Conservation (phyloP, 2,113 vertebrate species). For the Lampris megalopsis region DNA sequence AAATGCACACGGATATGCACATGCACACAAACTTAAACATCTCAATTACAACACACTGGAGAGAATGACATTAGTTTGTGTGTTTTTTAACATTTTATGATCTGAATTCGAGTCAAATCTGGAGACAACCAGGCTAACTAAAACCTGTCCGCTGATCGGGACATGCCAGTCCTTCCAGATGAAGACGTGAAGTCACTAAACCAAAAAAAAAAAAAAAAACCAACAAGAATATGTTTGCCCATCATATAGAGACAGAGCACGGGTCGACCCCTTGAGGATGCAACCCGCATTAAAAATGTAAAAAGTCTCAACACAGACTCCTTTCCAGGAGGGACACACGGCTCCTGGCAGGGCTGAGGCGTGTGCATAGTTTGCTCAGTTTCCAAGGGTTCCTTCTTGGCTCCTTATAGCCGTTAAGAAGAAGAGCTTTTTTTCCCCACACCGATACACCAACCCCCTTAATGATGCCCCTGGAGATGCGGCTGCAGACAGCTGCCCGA, state of each 20-base stretch:
- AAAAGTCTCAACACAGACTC: neutral
- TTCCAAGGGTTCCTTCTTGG: slow-evolving; percentile 51
- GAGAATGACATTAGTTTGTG: neutral
- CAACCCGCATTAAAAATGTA: slow-evolving; percentile 18
- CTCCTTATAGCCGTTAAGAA: slow-evolving; percentile 67
- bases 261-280: slow-evolving; percentile 25
- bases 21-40: slow-evolving; percentile 8
- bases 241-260: slow-evolving; percentile 11
- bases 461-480: slow-evolving; percentile 83
- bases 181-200: slow-evolving; percentile 59
- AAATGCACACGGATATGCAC: slow-evolving; percentile 5
- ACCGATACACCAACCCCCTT: slow-evolving; percentile 59
- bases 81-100: slow-evolving; percentile 23
- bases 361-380: slow-evolving; percentile 49
- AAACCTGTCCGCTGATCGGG: slow-evolving; percentile 58
- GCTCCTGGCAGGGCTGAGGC: slow-evolving; percentile 62
- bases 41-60: slow-evolving; percentile 20
- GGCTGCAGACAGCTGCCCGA: slow-evolving; percentile 68
- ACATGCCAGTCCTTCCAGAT: slow-evolving; percentile 25
- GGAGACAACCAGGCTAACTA: slow-evolving; percentile 33
- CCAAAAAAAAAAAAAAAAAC: slow-evolving; percentile 15
- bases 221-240: slow-evolving; percentile 4
- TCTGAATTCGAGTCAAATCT: slow-evolving; percentile 16
- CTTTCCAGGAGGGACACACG: slow-evolving; percentile 26
- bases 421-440: slow-evolving; percentile 54